Conservation (phyloP, 2,888 invertebrate species). For the Drosophila tripunctata region DNA sequence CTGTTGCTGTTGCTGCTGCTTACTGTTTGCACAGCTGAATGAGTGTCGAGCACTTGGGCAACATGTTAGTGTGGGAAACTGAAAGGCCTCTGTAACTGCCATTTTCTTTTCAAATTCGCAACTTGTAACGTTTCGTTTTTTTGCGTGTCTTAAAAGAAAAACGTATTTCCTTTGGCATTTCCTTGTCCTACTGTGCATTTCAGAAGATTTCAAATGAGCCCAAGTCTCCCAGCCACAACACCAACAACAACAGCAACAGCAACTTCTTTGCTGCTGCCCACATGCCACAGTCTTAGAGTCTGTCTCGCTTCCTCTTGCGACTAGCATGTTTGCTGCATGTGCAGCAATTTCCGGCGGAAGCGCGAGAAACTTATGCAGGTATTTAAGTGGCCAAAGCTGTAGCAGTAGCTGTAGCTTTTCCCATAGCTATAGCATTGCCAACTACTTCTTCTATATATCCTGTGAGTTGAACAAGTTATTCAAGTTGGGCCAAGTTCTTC, state of each 20-base stretch:
- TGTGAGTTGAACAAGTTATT: slow-evolving; percentile 15
- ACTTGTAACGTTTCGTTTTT: slow-evolving; percentile 26
- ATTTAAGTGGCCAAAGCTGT: slow-evolving; percentile 64
- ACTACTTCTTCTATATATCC: slow-evolving; percentile 5
- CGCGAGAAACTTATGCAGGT: slow-evolving; percentile 69
- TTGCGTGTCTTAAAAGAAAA: slow-evolving; percentile 55
- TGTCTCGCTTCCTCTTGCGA: neutral
- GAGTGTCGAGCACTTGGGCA: slow-evolving; percentile 67
- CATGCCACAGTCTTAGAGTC: neutral
- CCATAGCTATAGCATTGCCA: slow-evolving; percentile 22
- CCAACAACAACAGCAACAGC: too few species aligned
- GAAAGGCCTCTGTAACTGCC: slow-evolving; percentile 51
- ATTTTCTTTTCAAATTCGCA: slow-evolving; percentile 45
- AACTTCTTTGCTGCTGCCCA: neutral
- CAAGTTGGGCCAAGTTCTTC: slow-evolving; percentile 17
- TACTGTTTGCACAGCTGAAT: slow-evolving; percentile 56
- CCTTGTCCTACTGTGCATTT: slow-evolving; percentile 64
- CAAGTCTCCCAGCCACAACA: slow-evolving; percentile 2
- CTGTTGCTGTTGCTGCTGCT: slow-evolving; percentile 43
- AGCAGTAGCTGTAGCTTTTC: too few species aligned
- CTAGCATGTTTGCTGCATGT: slow-evolving; percentile 27
- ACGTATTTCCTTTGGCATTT: slow-evolving; percentile 68
- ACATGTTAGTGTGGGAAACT: slow-evolving; percentile 61
- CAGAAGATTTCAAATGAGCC: slow-evolving; percentile 33
- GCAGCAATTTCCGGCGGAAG: slow-evolving; percentile 73